Evolutionary conservation across 2,888 invertebrate species (phyloP), one percentile per base, ranked within the genome.

Genomic region (Argyresthia goedartella): DNA sequence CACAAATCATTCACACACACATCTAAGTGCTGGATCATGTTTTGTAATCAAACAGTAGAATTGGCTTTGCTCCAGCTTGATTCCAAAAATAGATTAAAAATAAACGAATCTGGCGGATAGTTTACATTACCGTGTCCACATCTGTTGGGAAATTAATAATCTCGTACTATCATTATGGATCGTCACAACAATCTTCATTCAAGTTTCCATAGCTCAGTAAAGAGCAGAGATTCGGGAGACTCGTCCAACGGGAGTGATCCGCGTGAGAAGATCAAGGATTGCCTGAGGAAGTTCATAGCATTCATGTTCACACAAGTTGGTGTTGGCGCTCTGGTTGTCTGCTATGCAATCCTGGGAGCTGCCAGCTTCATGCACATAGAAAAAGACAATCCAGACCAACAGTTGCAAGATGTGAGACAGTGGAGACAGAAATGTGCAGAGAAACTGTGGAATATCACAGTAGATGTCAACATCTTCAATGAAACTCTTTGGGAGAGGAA

Each of bases 251-350:
- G 89, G 54, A 88, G 89, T 65, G 92, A 92, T 62, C 91, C 93
- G 0, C 84, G 91, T 36, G 93, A 93, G 67, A 92, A 92, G 66
- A 89, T 95, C 53, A 95, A 94, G 75, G 93, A 95, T 67, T 96
- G 95, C 71, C 93, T 93, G 65, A 89, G 96, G 45, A 95, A 95
- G 75, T 89, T 95, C 61, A 91, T 95, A 53, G 95, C 95, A 8
- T 96, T 96, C 68, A 96, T 96, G 95, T 96, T 95, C 81, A 96
- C 96, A 8, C 95, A 95, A 88, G 93, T 94, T 66, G 96, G 96
- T 60, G 95, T 96, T 39, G 96, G 95, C 53, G 95, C 94, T 8
- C 84, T 96, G 14, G 93, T 96, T 47, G 94, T 96, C 2, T 91
- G 95, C 58, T 96, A 96, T 71, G 94, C 96, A 34, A 91, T 96